Conservation (phyloP, 2,113 vertebrate species). For the Junco hyemalis region DNA sequence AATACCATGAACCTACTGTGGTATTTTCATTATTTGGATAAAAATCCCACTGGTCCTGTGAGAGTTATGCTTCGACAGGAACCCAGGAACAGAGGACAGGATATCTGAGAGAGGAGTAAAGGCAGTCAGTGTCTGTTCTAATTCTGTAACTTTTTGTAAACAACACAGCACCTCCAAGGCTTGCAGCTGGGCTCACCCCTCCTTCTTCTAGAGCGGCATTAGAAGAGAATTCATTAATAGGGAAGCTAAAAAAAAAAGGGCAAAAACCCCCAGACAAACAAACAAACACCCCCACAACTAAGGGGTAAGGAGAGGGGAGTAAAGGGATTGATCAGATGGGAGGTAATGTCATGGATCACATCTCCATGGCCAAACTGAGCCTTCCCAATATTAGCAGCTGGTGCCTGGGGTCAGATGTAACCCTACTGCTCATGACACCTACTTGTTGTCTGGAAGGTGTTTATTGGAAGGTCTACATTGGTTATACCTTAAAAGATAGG, state of each 20-base stretch:
- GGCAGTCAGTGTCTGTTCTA: not conserved
- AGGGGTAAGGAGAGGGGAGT: not conserved
- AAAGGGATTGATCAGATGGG: not conserved
- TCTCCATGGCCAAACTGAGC: not conserved
- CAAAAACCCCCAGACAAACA: not conserved
- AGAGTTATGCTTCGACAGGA: not conserved
- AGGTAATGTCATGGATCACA: not conserved
- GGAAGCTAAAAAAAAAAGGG: not conserved
- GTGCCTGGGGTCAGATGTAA: fast-evolving
- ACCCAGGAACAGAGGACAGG: not conserved
- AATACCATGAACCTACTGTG: not conserved
- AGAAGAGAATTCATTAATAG: not conserved
- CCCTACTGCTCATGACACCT: not conserved
- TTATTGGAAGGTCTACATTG: not conserved
- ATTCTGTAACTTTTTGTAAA: not conserved
- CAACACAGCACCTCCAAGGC: fast-evolving
- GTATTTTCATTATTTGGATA: conserved; percentile 36
- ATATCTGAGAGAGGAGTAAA: not conserved
- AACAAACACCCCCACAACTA: not conserved
- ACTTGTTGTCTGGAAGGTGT: not conserved
- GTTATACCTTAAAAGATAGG: not conserved
- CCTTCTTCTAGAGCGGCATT: not conserved
- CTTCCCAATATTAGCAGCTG: not conserved
- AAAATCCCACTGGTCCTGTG: not conserved
- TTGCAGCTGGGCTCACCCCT: not conserved